Evolutionary conservation across 2,797 vertebrate species (phyloP).

Genomic region (Eleutherodactylus coqui): DNA sequence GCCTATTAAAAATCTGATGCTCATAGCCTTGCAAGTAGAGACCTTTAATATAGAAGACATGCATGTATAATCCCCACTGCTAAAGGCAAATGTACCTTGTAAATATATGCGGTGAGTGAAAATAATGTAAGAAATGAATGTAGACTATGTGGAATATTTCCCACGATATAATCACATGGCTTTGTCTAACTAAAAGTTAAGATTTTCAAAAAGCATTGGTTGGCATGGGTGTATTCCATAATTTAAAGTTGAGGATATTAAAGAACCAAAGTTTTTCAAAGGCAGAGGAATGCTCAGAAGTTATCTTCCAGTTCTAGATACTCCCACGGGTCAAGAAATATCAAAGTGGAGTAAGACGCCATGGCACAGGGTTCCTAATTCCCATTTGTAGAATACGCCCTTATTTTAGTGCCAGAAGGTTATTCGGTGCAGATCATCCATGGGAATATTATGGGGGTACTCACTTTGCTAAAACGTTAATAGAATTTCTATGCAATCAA

Average conservation of each 20-base stretch:
- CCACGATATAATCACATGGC: background rate
- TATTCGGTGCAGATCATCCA: background rate
- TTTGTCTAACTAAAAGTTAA: background rate
- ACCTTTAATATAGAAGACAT: background rate
- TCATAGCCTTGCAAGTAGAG: background rate
- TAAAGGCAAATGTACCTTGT: background rate
- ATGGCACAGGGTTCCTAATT: background rate
- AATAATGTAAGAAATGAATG: no score
- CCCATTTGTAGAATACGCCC: background rate
- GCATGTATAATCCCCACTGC: background rate
- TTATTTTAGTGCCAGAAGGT: background rate
- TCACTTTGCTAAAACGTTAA: background rate
- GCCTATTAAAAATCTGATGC: background rate
- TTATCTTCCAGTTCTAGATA: slow-evolving; percentile 2
- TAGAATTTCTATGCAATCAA: background rate
- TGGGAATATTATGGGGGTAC: background rate
- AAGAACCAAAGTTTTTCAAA: slow-evolving; percentile 20
- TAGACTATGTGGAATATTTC: background rate
- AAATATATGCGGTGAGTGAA: background rate
- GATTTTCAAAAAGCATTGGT: background rate
- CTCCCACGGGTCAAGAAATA: background rate
- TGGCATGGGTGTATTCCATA: slow-evolving; percentile 26
- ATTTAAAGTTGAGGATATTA: slow-evolving; percentile 17
- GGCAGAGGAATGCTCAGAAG: slow-evolving; percentile 30
- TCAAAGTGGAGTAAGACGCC: background rate